phyloP scores from a whole-genome alignment of 1,140 invertebrate genomes.

The Trachelipus rathkii region DNA sequence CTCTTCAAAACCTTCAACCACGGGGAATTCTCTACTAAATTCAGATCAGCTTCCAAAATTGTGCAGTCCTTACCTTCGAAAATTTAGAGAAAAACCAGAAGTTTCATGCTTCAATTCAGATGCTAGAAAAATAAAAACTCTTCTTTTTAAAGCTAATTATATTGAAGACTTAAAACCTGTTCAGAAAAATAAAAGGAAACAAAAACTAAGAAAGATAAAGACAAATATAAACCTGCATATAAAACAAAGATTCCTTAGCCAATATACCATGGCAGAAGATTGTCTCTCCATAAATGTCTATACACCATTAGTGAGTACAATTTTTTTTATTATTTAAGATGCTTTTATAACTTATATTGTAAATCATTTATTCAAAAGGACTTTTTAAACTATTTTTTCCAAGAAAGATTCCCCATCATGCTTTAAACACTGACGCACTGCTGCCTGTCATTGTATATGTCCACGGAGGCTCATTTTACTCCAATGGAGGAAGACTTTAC shows the following conservation, averaged over 20 bases:
- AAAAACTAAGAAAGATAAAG: neutral
- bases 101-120: neutral
- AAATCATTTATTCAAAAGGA: neutral
- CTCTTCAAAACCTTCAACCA: neutral
- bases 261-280: slow-evolving; percentile 49
- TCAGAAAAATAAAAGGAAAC: neutral
- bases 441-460: slow-evolving; percentile 52
- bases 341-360: neutral
- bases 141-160: neutral
- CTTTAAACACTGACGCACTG: neutral
- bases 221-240: slow-evolving; percentile 22
- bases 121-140: neutral
- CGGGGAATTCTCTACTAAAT: neutral
- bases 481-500: slow-evolving; percentile 52
- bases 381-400: neutral
- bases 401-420: neutral
- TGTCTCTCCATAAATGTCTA: slow-evolving; percentile 50
- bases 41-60: too few species aligned
- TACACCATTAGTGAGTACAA: slow-evolving; percentile 45
- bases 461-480: slow-evolving; percentile 52
- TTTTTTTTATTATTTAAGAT: neutral
- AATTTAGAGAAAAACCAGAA: neutral
- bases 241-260: slow-evolving; percentile 28
- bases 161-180: neutral
- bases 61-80: neutral